phyloP scores from a whole-genome alignment of 2,888 invertebrate genomes.

The Macrophya annulata region DNA sequence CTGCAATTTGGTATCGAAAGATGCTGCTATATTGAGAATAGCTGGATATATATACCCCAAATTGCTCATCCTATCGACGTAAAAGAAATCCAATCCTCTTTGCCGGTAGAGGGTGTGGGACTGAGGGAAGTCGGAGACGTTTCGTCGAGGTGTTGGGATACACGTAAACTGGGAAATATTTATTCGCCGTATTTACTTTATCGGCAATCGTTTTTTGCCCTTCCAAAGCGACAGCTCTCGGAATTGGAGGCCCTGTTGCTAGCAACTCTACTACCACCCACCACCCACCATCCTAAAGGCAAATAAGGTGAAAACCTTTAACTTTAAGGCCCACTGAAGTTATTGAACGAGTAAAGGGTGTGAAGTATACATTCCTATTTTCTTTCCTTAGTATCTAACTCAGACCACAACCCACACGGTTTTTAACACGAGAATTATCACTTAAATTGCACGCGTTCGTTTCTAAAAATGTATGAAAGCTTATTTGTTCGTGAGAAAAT shows the following conservation, averaged over 20 bases:
- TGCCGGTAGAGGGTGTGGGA: conserved; percentile 2
- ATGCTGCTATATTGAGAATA: conserved; percentile 8
- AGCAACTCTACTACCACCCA: background rate
- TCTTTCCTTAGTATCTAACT: background rate
- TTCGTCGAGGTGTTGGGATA: conserved; percentile 39
- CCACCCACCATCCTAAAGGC: background rate
- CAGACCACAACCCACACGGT: background rate
- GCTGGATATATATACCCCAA: conserved; percentile 7
- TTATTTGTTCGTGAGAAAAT: too few species aligned
- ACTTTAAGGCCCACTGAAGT: background rate
- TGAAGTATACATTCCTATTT: background rate
- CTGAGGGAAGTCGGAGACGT: conserved; percentile 13
- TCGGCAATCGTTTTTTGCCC: conserved; percentile 40
- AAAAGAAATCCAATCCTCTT: conserved; percentile 47
- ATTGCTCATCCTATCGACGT: conserved; percentile 47
- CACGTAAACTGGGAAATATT: conserved; percentile 46
- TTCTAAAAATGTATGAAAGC: too few species aligned
- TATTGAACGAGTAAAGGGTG: background rate
- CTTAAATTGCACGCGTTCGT: too few species aligned
- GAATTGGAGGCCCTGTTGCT: conserved; percentile 46
- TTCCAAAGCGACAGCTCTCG: conserved; percentile 11
- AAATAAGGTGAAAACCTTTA: conserved; percentile 19
- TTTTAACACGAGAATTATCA: too few species aligned
- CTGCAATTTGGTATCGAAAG: background rate
- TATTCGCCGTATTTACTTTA: conserved; percentile 45